These are phyloP conservation scores for Onychomys arenicola DNA, from an alignment of 2,797 vertebrate species.

Conservation along the genomic window DNA sequence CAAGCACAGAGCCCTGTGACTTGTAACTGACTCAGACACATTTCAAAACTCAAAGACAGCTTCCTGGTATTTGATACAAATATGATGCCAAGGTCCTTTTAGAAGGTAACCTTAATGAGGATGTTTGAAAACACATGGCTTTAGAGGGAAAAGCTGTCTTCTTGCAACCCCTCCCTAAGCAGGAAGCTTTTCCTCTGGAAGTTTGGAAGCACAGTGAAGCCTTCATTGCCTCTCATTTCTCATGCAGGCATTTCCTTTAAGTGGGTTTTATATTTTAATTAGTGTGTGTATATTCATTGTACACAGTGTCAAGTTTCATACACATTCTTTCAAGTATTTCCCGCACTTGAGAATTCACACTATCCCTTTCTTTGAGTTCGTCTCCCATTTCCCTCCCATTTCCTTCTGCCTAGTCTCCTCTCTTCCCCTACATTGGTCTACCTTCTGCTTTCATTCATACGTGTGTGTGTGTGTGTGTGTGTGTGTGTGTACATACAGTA, in stretches of 20 bases:
- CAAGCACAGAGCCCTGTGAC: slow-evolving; percentile 69
- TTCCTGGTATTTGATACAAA: slow-evolving; percentile 71
- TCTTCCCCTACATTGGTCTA: neutral
- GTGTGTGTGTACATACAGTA: neutral
- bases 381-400: neutral
- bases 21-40: slow-evolving; percentile 80
- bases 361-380: neutral
- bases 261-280: neutral
- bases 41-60: slow-evolving; percentile 75
- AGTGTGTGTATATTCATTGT: neutral
- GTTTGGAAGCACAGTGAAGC: slow-evolving; percentile 1
- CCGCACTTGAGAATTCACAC: neutral
- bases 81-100: slow-evolving; percentile 62
- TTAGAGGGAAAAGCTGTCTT: slow-evolving; percentile 41
- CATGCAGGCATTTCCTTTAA: slow-evolving; percentile 18
- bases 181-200: neutral
- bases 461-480: neutral
- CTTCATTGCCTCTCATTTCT: neutral
- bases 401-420: neutral
- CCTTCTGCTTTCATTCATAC: neutral
- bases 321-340: neutral
- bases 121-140: slow-evolving; percentile 61
- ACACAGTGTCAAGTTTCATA: neutral
- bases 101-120: slow-evolving; percentile 67
- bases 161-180: neutral